A percentile compares a stretch with the other conserved stretches of the same genome.
phyloP scores from a whole-genome alignment of 1,140 invertebrate genomes.

The Bombus confusus region DNA sequence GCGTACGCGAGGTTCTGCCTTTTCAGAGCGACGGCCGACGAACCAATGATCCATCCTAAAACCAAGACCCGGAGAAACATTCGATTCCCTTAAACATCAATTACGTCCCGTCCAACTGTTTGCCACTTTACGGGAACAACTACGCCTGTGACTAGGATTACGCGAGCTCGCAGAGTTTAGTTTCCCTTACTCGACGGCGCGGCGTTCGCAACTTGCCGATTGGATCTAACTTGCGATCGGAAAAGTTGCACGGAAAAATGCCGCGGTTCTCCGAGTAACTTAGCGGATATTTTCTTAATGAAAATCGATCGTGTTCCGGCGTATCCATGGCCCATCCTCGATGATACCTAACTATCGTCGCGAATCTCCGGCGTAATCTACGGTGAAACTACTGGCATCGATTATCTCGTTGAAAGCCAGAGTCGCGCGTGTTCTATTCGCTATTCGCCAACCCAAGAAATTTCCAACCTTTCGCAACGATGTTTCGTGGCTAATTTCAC shows the following conservation, averaged over 20 bases:
- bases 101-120: slow-evolving; percentile 22
- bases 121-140: slow-evolving; percentile 9
- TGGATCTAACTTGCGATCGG: slow-evolving; percentile 26
- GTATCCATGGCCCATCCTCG: not conserved
- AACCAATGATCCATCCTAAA: not conserved
- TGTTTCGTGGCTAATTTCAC: not conserved
- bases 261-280: not conserved
- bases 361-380: not conserved
- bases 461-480: not conserved
- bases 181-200: not conserved
- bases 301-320: slow-evolving; percentile 44
- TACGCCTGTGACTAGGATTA: not conserved
- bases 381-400: not conserved
- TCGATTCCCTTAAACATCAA: slow-evolving; percentile 3
- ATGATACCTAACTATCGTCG: not conserved
- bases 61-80: not conserved
- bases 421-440: not conserved
- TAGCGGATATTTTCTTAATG: slow-evolving; percentile 38
- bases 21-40: not conserved
- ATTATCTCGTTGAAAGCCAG: not conserved
- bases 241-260: slow-evolving; percentile 35
- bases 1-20: not conserved
- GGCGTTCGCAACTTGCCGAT: slow-evolving; percentile 15
- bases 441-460: not conserved
- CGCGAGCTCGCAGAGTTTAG: slow-evolving; percentile 8